Conservation (phyloP, 2,113 vertebrate genomes). For the Cryptomyrus ogoouensis region DNA sequence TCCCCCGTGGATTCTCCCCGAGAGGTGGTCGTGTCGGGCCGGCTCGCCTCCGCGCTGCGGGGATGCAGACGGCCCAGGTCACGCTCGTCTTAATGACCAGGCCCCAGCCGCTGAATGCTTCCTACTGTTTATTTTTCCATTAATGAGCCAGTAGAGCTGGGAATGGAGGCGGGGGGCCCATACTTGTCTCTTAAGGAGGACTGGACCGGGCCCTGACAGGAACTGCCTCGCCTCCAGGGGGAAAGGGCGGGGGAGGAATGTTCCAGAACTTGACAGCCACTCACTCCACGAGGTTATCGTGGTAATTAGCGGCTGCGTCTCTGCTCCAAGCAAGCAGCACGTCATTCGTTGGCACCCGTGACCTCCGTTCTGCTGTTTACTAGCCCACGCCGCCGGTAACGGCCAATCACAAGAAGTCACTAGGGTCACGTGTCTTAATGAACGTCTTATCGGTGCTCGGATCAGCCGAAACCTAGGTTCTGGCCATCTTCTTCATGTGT, state of each 20-base stretch:
- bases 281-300: background rate
- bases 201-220: background rate
- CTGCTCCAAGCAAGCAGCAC: background rate
- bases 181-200: background rate
- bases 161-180: background rate
- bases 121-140: background rate
- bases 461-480: background rate
- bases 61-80: background rate
- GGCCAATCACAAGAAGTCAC: background rate
- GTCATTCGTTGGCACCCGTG: background rate
- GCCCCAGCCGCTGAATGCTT: background rate
- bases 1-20: too few species aligned
- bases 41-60: background rate
- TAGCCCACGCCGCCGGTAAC: background rate
- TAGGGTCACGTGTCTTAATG: background rate
- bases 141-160: background rate
- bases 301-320: background rate
- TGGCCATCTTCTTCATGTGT: background rate
- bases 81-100: background rate
- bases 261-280: constrained; percentile 5
- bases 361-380: background rate
- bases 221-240: background rate
- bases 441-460: background rate
- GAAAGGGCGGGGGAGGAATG: background rate
- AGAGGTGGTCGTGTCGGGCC: background rate